Evolutionary conservation across 2,113 vertebrate species (phyloP).

Genomic region (Notothenia rossii): DNA sequence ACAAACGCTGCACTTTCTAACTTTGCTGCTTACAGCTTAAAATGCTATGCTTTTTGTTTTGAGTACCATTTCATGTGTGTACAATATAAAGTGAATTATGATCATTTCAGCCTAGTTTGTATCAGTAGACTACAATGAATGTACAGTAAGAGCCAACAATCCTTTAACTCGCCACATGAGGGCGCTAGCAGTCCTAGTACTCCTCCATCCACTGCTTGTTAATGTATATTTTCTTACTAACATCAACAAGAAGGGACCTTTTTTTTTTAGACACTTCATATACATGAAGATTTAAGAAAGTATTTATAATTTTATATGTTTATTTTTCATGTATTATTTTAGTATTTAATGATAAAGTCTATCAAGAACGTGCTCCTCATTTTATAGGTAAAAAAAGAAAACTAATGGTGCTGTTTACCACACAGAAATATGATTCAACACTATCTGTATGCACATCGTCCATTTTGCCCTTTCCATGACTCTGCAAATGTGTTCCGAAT

Average conservation of each 20-base stretch:
- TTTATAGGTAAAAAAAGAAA: background rate
- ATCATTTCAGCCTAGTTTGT: too few species aligned
- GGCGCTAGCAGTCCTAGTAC: conserved; percentile 45
- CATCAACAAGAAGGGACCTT: background rate
- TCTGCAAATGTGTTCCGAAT: conserved; percentile 12
- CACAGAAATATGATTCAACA: background rate
- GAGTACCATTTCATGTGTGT: background rate
- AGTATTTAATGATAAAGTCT: background rate
- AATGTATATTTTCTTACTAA: background rate
- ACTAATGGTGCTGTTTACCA: background rate
- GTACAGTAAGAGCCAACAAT: background rate
- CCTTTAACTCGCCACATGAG: conserved; percentile 52
- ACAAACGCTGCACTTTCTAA: too few species aligned
- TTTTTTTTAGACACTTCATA: background rate
- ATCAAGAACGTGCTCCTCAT: background rate
- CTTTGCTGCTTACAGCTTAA: too few species aligned
- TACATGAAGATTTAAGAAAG: background rate
- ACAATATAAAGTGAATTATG: background rate
- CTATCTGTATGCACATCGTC: background rate
- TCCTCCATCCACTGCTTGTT: background rate
- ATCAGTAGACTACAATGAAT: background rate
- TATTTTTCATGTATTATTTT: background rate
- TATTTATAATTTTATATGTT: conserved; percentile 2
- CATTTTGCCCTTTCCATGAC: conserved; percentile 8
- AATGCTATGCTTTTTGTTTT: too few species aligned